Evolutionary conservation across 2,113 vertebrate species (phyloP).

Genomic region (Xenopus tropicalis): UCB_Xtro_10.0 CM004443.2:28628501-28629000

Average conservation of each 20-base stretch:
- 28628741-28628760: slow-evolving; percentile 4
- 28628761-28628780: background rate
- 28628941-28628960: background rate
- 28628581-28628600: no score
- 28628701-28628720: slow-evolving; percentile 26
- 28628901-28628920: background rate
- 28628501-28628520: no score
- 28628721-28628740: slow-evolving; percentile 1
- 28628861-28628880: background rate
- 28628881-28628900: background rate
- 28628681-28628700: slow-evolving; percentile 14
- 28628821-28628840: background rate
- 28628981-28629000: no score
- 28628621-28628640: no score
- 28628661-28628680: slow-evolving; percentile 5
- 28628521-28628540: no score
- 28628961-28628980: background rate
- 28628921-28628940: slow-evolving; percentile 9
- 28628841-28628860: background rate
- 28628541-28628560: no score
- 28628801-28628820: background rate
- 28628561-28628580: no score
- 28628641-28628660: slow-evolving; percentile 1
- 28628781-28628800: background rate
- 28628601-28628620: no score